Evolutionary conservation across 2,113 vertebrate genomes (phyloP).

Genomic region (Lipotes vexillifer): DNA sequence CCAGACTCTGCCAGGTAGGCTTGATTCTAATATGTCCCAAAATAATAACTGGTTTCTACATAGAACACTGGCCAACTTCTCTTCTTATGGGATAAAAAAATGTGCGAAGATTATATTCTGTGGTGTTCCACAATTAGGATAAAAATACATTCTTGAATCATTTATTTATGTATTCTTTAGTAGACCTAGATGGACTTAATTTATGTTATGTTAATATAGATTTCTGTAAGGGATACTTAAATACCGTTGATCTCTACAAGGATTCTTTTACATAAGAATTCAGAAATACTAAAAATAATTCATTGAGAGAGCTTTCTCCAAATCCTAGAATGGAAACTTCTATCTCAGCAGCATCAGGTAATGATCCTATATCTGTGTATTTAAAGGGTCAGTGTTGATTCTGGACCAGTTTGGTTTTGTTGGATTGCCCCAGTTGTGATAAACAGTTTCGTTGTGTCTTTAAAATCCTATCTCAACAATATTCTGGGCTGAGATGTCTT

Average conservation of each 20-base stretch:
- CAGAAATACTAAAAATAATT: background rate
- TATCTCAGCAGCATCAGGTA: background rate
- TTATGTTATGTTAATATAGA: background rate
- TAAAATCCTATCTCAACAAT: background rate
- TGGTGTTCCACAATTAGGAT: background rate
- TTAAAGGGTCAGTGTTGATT: background rate
- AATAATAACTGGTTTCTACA: background rate
- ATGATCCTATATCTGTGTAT: background rate
- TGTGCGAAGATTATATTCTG: background rate
- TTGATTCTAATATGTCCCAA: background rate
- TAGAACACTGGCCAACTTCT: background rate
- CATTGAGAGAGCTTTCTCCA: background rate
- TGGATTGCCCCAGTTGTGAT: background rate
- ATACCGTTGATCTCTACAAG: background rate
- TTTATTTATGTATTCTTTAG: background rate
- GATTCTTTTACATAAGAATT: background rate
- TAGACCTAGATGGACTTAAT: background rate
- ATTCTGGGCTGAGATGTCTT: background rate
- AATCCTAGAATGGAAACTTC: background rate
- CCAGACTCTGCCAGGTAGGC: background rate
- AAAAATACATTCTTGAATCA: background rate
- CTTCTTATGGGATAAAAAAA: background rate
- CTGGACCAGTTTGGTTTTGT: background rate
- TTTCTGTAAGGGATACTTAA: background rate
- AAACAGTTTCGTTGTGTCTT: background rate